Conservation (phyloP, 2,113 vertebrate species). For the Neolamprologus toae region DNA sequence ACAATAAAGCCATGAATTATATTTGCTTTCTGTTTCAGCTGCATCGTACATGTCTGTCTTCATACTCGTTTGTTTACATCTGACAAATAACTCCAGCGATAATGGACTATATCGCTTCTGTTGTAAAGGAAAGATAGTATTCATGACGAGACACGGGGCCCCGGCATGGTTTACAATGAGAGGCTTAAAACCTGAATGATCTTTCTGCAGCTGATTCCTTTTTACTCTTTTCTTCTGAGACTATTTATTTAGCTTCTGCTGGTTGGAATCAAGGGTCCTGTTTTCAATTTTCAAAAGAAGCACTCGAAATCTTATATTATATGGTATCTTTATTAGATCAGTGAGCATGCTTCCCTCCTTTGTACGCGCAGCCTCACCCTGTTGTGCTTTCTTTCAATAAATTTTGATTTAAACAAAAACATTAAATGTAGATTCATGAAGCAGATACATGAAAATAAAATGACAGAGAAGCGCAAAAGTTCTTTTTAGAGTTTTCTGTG, state of each 20-base stretch:
- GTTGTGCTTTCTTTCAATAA: neutral
- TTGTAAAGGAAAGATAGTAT: neutral
- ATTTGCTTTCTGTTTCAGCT: neutral
- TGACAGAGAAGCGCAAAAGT: neutral
- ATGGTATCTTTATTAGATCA: slow-evolving; percentile 11
- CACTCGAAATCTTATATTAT: neutral
- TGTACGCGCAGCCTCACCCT: neutral
- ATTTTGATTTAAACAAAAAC: neutral
- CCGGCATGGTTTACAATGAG: slow-evolving; percentile 1
- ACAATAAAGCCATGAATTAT: slow-evolving; percentile 32
- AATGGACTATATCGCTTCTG: neutral
- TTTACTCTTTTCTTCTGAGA: neutral
- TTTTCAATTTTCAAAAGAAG: slow-evolving; percentile 11
- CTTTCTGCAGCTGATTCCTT: neutral
- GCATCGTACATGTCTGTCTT: neutral
- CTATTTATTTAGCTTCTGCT: neutral
- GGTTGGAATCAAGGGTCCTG: neutral
- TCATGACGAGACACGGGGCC: neutral
- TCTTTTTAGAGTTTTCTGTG: slow-evolving; percentile 5
- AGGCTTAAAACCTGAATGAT: neutral
- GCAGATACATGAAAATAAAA: neutral
- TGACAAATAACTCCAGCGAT: neutral
- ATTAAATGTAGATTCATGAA: neutral
- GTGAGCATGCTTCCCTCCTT: neutral
- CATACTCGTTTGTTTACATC: neutral